Conservation (phyloP, 2,113 vertebrate species). For the Galbula dea region DNA sequence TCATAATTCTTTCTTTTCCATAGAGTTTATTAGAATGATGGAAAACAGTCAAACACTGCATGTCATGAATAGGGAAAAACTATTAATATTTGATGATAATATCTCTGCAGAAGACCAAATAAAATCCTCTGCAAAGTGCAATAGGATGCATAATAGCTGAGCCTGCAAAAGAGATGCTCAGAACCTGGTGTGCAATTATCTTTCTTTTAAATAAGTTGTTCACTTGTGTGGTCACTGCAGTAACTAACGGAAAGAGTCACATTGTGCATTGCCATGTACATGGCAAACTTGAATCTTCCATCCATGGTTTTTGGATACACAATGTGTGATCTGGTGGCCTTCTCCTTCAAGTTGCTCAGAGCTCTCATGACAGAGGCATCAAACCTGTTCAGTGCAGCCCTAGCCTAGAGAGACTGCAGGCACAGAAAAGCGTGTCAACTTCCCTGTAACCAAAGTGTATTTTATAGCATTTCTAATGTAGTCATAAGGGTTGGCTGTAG, state of each 20-base stretch:
- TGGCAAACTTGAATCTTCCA: background rate
- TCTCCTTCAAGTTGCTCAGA: background rate
- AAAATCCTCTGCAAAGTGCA: background rate
- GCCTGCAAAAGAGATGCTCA: background rate
- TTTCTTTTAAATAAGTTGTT: background rate
- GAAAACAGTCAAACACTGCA: slow-evolving; percentile 10
- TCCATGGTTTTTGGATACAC: background rate
- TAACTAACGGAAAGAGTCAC: too few relatives aligned
- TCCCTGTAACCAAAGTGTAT: background rate
- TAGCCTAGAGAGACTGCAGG: background rate
- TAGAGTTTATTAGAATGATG: background rate
- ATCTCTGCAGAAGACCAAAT: slow-evolving; percentile 7
- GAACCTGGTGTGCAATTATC: background rate
- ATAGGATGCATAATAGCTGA: background rate
- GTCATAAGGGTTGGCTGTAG: background rate
- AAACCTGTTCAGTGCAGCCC: background rate
- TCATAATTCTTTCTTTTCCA: background rate
- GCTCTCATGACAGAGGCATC: background rate
- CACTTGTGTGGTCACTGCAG: too few relatives aligned
- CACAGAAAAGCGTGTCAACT: background rate
- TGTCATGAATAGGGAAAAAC: background rate
- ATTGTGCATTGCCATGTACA: too few relatives aligned
- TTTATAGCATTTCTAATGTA: background rate
- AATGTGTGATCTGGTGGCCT: fast-evolving
- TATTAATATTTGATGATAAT: slow-evolving; percentile 31